Percentiles rank a stretch among this genome's conserved stretches.
phyloP scores from a whole-genome alignment of 1,140 invertebrate species.

The Argopecten irradians region DNA sequence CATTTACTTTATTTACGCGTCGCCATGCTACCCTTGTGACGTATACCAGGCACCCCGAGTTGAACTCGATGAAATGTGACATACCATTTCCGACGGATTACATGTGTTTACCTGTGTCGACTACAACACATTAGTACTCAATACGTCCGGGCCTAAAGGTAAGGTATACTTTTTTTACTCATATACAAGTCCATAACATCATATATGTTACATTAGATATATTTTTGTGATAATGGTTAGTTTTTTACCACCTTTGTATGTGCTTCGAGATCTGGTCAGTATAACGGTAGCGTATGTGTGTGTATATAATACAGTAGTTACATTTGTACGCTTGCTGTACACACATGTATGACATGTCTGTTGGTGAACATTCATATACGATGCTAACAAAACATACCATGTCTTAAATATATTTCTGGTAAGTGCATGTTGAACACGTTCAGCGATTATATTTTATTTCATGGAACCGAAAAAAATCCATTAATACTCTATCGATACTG shows the following conservation, averaged over 20 bases:
- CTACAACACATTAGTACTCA: neutral
- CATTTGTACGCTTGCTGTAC: neutral
- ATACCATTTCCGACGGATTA: neutral
- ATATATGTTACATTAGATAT: neutral
- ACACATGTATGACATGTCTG: neutral
- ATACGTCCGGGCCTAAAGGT: neutral
- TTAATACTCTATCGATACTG: no score
- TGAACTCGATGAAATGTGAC: conserved; percentile 21
- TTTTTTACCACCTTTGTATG: no score
- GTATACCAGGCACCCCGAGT: neutral
- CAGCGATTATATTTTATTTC: no score
- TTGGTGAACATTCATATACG: neutral
- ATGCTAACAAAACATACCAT: no score
- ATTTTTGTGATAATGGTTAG: neutral
- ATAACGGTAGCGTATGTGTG: neutral
- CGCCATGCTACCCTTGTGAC: neutral
- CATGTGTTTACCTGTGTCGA: neutral
- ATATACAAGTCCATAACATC: neutral
- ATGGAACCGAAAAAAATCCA: no score
- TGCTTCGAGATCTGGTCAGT: neutral
- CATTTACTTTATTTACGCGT: neutral
- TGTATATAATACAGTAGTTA: neutral
- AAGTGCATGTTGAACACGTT: no score
- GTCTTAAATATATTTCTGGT: no score
- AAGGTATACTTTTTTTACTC: neutral